Percentiles rank a stretch among this genome's conserved stretches.
These are phyloP conservation scores for Chorisops tibialis DNA, from an alignment of 2,888 invertebrate genomes.

Conservation along the genomic window DNA sequence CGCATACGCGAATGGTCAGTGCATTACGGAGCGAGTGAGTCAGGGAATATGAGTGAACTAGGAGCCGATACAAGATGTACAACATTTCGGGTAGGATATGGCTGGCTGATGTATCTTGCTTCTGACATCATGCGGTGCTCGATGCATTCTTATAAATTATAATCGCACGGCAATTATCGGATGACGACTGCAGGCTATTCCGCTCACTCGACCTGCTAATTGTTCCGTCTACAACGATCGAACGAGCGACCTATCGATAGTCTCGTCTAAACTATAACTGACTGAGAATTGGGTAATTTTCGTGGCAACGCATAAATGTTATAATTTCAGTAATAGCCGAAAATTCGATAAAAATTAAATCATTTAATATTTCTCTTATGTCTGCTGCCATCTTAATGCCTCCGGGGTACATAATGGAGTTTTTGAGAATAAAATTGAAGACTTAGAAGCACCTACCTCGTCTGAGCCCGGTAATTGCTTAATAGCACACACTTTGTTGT, in stretches of 20 bases:
- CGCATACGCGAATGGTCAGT: no score
- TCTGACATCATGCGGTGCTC: slow-evolving; percentile 9
- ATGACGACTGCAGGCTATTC: slow-evolving; percentile 2
- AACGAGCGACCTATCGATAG: slow-evolving; percentile 8
- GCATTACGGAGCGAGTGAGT: no score
- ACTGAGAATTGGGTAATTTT: neutral
- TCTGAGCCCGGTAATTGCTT: no score
- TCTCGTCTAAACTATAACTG: slow-evolving; percentile 11
- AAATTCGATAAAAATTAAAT: slow-evolving; percentile 19
- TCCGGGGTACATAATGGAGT: no score
- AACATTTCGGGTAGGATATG: no score
- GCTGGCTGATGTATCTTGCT: no score
- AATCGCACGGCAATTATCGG: slow-evolving; percentile 21
- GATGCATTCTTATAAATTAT: slow-evolving; percentile 17
- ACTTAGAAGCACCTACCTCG: no score
- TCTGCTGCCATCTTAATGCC: no score
- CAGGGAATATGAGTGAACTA: no score
- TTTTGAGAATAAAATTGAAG: no score
- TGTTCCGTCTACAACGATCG: neutral
- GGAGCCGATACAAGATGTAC: no score
- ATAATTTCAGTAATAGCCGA: slow-evolving; percentile 19
- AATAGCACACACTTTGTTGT: no score
- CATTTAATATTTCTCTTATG: neutral
- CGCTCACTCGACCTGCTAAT: neutral
- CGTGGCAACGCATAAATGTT: slow-evolving; percentile 10